Conservation (phyloP, 2,888 invertebrate genomes). For the Drosophila robusta region DNA sequence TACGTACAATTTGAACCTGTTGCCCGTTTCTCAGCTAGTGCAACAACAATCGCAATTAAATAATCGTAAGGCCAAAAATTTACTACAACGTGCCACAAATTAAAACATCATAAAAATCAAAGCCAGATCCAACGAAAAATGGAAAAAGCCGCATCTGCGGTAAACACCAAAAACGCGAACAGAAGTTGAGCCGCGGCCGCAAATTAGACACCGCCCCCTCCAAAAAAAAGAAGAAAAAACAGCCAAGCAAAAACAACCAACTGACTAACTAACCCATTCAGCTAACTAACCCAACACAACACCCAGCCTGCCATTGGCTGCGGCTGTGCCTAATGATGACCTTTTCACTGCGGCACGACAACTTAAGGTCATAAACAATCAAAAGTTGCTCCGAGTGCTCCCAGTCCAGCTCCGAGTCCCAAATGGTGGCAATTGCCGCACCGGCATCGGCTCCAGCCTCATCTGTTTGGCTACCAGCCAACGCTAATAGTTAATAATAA, state of each 20-base stretch:
- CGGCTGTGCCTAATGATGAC: constrained; percentile 77
- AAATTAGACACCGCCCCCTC: constrained; percentile 79
- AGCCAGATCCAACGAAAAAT: constrained; percentile 56
- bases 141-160: constrained; percentile 39
- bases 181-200: constrained; percentile 69
- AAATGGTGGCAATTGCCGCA: constrained; percentile 71
- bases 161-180: constrained; percentile 57
- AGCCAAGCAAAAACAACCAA: constrained; percentile 9
- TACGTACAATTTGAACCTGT: constrained; percentile 61
- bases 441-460: constrained; percentile 35
- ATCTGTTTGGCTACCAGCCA: constrained; percentile 64
- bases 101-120: constrained; percentile 79
- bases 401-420: constrained; percentile 25
- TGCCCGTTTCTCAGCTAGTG: constrained; percentile 15
- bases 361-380: constrained; percentile 83
- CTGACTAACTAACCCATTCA: constrained; percentile 47
- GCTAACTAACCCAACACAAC: constrained; percentile 56
- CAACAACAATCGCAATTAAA: constrained; percentile 27
- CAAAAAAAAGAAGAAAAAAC: constrained; percentile 6
- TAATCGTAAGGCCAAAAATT: constrained; percentile 51
- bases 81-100: constrained; percentile 76
- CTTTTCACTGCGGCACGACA: constrained; percentile 83
- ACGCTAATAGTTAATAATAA: constrained; percentile 82
- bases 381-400: constrained; percentile 62
- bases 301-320: constrained; percentile 32